phyloP scores from a whole-genome alignment of 2,797 vertebrate genomes.

The Semotilus atromaculatus region DNA sequence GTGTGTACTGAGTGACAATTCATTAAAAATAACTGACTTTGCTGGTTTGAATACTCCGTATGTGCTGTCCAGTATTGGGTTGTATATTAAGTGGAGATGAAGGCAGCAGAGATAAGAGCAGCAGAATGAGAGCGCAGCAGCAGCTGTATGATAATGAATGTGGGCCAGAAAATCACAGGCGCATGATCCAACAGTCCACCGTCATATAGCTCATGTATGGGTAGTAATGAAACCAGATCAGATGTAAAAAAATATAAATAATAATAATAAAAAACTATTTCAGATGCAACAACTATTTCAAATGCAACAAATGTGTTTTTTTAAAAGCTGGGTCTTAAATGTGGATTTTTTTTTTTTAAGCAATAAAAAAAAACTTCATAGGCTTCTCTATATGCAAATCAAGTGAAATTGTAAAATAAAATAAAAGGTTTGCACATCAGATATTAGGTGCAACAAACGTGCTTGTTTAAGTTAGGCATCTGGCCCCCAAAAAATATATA shows the following conservation, averaged over 20 bases:
- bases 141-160: conserved; percentile 92
- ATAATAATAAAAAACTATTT: too few relatives aligned
- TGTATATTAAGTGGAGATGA: conserved; percentile 21
- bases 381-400: not conserved
- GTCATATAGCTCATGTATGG: conserved; percentile 44
- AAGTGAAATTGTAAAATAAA: not conserved
- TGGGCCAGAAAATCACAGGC: conserved; percentile 38
- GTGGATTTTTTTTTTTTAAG: too few relatives aligned
- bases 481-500: not conserved
- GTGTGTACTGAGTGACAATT: not conserved
- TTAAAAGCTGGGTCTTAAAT: not conserved
- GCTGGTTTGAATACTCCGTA: conserved; percentile 26
- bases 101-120: conserved; percentile 61
- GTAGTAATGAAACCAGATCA: not conserved
- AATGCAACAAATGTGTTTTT: not conserved
- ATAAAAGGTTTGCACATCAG: not conserved
- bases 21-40: conserved; percentile 26
- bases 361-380: not conserved
- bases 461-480: not conserved
- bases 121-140: conserved; percentile 63
- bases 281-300: not conserved
- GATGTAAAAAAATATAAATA: not conserved
- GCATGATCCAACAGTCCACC: conserved; percentile 80
- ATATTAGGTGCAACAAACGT: not conserved
- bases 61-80: conserved; percentile 36